phyloP scores from a whole-genome alignment of 1,140 invertebrate species.

The Halotydeus destructor region DNA sequence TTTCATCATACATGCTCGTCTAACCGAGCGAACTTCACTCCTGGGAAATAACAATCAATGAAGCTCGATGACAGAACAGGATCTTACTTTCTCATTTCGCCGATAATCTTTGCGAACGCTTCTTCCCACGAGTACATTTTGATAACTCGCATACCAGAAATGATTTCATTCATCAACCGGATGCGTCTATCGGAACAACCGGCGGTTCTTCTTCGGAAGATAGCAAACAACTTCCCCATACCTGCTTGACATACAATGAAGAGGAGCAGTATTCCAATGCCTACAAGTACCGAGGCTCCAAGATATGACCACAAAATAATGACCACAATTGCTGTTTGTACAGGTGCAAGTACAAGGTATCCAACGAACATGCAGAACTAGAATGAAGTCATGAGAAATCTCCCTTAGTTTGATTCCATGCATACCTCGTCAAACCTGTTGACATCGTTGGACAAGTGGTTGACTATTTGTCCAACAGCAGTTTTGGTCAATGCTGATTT shows the following conservation, averaged over 20 bases:
- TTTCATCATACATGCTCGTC: slow-evolving; percentile 38
- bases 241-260: slow-evolving; percentile 15
- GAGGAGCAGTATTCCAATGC: slow-evolving; percentile 12
- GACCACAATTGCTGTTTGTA: slow-evolving; percentile 14
- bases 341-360: slow-evolving; percentile 13
- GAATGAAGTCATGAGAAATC: slow-evolving; percentile 12
- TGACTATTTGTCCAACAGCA: slow-evolving; percentile 67
- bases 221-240: slow-evolving; percentile 12
- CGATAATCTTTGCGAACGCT: slow-evolving; percentile 43
- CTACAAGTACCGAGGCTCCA: slow-evolving; percentile 23
- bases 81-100: slow-evolving; percentile 27
- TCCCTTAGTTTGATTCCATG: no score
- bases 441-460: slow-evolving; percentile 70
- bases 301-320: slow-evolving; percentile 13
- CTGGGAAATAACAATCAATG: slow-evolving; percentile 5
- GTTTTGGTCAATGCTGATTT: slow-evolving; percentile 44
- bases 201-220: slow-evolving; percentile 37
- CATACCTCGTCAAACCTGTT: slow-evolving; percentile 28
- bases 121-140: slow-evolving; percentile 59
- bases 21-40: slow-evolving; percentile 28
- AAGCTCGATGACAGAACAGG: slow-evolving; percentile 2
- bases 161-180: slow-evolving; percentile 71
- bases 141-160: slow-evolving; percentile 64
- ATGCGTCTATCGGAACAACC: slow-evolving; percentile 57
- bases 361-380: slow-evolving; percentile 11